phyloP scores from a whole-genome alignment of 2,888 invertebrate species.

The Hypomecis atomaria region DNA sequence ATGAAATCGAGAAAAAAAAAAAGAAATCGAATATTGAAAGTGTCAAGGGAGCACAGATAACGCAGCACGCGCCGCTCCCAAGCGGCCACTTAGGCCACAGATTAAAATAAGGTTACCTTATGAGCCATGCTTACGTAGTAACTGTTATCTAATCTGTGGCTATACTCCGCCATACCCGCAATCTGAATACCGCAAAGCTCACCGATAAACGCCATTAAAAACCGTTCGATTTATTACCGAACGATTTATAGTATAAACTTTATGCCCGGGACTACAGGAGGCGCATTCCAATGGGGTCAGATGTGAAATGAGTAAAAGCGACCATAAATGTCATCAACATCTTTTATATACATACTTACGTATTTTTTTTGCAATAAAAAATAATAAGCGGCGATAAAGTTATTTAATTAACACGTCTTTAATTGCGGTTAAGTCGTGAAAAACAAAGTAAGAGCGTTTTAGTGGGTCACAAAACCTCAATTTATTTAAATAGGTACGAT shows the following conservation, averaged over 20 bases:
- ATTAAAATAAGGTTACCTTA: slow-evolving; percentile 12
- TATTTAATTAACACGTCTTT: slow-evolving; percentile 18
- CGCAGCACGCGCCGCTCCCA: slow-evolving; percentile 79
- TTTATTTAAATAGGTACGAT: neutral
- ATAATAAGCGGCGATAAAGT: neutral
- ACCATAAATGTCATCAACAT: slow-evolving; percentile 25
- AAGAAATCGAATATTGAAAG: slow-evolving; percentile 82
- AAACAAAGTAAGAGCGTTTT: neutral
- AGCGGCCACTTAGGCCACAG: slow-evolving; percentile 74
- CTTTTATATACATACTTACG: slow-evolving; percentile 20
- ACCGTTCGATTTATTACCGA: slow-evolving; percentile 83
- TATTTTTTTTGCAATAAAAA: slow-evolving; percentile 5
- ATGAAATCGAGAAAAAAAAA: slow-evolving; percentile 53
- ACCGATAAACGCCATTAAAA: slow-evolving; percentile 85
- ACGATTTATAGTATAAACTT: slow-evolving; percentile 63
- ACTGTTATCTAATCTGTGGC: too few relatives aligned
- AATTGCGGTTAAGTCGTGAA: slow-evolving; percentile 1
- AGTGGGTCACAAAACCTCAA: neutral
- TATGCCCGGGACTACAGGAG: slow-evolving; percentile 37
- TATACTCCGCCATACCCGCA: slow-evolving; percentile 55
- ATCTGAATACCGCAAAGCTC: slow-evolving; percentile 84
- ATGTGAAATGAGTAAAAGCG: slow-evolving; percentile 30
- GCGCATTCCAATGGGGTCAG: slow-evolving; percentile 32
- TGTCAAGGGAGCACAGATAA: slow-evolving; percentile 81
- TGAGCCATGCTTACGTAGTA: slow-evolving; percentile 54